phyloP scores from a whole-genome alignment of 2,113 vertebrate genomes.

The Neogale vison region DNA sequence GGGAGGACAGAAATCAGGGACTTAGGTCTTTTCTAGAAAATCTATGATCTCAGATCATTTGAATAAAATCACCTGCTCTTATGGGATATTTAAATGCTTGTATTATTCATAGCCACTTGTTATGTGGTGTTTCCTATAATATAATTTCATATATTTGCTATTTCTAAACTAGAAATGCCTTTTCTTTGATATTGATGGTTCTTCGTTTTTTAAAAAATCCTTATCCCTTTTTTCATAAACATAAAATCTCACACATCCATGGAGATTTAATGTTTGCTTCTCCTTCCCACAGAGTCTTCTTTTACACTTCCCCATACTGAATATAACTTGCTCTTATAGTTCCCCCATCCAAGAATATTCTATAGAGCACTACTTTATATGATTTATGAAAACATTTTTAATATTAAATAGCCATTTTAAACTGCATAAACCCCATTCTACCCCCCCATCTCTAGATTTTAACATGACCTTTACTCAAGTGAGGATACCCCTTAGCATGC shows the following conservation, averaged over 20 bases:
- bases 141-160: slow-evolving; percentile 18
- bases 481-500: neutral
- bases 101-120: neutral
- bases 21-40: neutral
- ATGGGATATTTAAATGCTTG: slow-evolving; percentile 17
- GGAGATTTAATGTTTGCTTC: neutral
- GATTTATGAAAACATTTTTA: slow-evolving; percentile 45
- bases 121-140: neutral
- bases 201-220: neutral
- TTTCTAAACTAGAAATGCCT: slow-evolving; percentile 14
- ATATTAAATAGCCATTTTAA: neutral
- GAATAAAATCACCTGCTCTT: slow-evolving; percentile 19
- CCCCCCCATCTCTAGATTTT: neutral
- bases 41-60: slow-evolving; percentile 28
- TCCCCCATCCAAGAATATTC: neutral
- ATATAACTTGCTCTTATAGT: neutral
- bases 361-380: neutral
- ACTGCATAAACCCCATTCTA: neutral
- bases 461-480: neutral
- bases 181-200: slow-evolving; percentile 7
- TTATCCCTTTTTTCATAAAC: slow-evolving; percentile 18
- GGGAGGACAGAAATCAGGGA: slow-evolving; percentile 6
- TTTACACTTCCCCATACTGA: neutral
- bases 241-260: slow-evolving; percentile 1
- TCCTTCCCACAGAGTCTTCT: neutral